Percentiles rank a stretch among this genome's conserved stretches.
These are phyloP conservation scores for Encarsia formosa DNA, from an alignment of 2,888 invertebrate species.

Conservation along the genomic window DNA sequence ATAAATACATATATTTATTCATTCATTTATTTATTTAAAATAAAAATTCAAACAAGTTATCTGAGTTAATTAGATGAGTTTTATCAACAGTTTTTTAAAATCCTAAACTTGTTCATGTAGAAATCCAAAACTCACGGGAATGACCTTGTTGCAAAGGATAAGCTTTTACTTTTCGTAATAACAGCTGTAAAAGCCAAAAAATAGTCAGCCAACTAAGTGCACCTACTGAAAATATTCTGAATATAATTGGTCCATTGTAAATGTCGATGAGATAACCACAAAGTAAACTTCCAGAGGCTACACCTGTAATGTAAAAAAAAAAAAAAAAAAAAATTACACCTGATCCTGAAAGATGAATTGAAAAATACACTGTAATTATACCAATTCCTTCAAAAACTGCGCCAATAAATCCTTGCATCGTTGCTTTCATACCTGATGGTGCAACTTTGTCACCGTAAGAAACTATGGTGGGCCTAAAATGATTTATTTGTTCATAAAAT, in stretches of 20 bases:
- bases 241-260: slow-evolving; percentile 65
- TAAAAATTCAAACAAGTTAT: no score
- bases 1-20: no score
- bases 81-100: no score
- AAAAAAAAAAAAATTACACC: background rate
- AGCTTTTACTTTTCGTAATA: slow-evolving; percentile 41
- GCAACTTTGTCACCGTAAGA: slow-evolving; percentile 82
- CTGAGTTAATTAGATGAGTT: no score
- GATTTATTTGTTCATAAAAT: no score
- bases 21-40: no score
- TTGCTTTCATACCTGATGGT: slow-evolving; percentile 80
- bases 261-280: slow-evolving; percentile 68
- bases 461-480: slow-evolving; percentile 81
- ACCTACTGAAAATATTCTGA: slow-evolving; percentile 68
- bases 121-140: slow-evolving; percentile 45
- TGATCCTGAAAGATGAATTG: background rate
- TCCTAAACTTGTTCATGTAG: no score
- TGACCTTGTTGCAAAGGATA: slow-evolving; percentile 44
- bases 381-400: slow-evolving; percentile 83
- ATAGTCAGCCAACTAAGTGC: slow-evolving; percentile 56
- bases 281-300: slow-evolving; percentile 72
- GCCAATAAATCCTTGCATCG: slow-evolving; percentile 80
- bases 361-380: slow-evolving; percentile 30
- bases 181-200: slow-evolving; percentile 44
- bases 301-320: slow-evolving; percentile 52